A percentile compares a stretch with the other conserved stretches of the same genome.
phyloP scores from a whole-genome alignment of 1,140 invertebrate species.

The Solenopsis invicta region DNA sequence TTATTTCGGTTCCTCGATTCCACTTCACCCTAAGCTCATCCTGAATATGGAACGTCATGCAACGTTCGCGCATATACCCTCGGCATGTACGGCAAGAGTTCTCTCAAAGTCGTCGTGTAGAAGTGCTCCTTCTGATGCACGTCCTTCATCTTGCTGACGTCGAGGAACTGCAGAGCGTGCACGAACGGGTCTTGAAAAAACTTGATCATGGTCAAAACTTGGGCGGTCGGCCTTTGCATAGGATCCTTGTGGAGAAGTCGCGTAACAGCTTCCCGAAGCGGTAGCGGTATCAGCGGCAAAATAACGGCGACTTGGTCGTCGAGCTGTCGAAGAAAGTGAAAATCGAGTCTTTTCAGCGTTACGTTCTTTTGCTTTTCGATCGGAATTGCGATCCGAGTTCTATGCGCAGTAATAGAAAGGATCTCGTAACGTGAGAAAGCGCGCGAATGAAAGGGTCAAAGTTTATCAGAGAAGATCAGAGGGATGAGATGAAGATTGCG shows the following conservation, averaged over 20 bases:
- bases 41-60: not conserved
- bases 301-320: constrained; percentile 93
- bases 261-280: constrained; percentile 95
- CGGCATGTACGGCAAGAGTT: constrained; percentile 95
- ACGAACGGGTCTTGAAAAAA: constrained; percentile 94
- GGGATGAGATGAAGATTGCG: not conserved
- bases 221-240: constrained; percentile 94
- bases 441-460: not conserved
- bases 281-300: constrained; percentile 92
- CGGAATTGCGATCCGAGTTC: not conserved
- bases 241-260: constrained; percentile 94
- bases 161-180: constrained; percentile 96
- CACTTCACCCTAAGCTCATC: not conserved
- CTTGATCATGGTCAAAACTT: constrained; percentile 94
- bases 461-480: constrained; percentile 15
- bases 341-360: not conserved
- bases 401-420: not conserved
- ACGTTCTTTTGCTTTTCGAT: not conserved
- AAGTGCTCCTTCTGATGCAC: constrained; percentile 95
- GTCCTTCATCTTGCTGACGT: constrained; percentile 97
- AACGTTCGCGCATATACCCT: constrained; percentile 91
- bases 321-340: constrained; percentile 87
- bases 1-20: not conserved
- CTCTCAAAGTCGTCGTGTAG: constrained; percentile 94
- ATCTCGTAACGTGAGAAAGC: not conserved